A percentile compares a stretch with the other conserved stretches of the same genome.
Conservation (phyloP, 2,113 vertebrate species). For the Lynx canadensis region DNA sequence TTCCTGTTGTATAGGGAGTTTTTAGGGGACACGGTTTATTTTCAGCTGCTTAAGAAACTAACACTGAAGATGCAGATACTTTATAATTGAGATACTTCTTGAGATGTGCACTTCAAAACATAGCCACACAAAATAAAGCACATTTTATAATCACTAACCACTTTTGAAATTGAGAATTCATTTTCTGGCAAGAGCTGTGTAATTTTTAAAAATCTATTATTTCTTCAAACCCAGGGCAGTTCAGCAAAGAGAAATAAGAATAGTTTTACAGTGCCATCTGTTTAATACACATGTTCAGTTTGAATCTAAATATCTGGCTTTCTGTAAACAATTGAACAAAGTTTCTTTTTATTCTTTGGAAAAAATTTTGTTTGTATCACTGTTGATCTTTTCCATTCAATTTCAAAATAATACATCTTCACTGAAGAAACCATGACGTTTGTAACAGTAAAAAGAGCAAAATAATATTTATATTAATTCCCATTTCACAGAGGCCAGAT, state of each 20-base stretch:
- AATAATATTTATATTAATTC: background rate
- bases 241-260: conserved; percentile 44
- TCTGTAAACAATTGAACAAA: conserved; percentile 4
- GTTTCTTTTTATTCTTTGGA: background rate
- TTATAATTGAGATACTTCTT: background rate
- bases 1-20: background rate
- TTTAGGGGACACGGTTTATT: background rate
- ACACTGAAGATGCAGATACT: background rate
- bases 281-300: conserved; percentile 32
- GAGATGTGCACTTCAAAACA: background rate
- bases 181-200: conserved; percentile 26
- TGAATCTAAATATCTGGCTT: conserved; percentile 55
- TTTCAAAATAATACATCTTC: background rate
- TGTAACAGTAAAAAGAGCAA: background rate
- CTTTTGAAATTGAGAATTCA: conserved; percentile 27
- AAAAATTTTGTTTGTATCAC: background rate
- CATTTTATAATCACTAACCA: background rate
- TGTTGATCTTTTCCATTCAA: background rate
- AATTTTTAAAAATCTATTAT: conserved; percentile 60
- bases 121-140: background rate
- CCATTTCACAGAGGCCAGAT: background rate
- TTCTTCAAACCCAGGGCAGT: conserved; percentile 52
- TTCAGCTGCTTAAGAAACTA: background rate
- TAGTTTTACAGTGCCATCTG: conserved; percentile 45
- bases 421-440: background rate